Percentiles rank a stretch among this genome's conserved stretches.
Evolutionary conservation across 2,888 invertebrate species (phyloP).

Genomic region (Phengaris arion): DNA sequence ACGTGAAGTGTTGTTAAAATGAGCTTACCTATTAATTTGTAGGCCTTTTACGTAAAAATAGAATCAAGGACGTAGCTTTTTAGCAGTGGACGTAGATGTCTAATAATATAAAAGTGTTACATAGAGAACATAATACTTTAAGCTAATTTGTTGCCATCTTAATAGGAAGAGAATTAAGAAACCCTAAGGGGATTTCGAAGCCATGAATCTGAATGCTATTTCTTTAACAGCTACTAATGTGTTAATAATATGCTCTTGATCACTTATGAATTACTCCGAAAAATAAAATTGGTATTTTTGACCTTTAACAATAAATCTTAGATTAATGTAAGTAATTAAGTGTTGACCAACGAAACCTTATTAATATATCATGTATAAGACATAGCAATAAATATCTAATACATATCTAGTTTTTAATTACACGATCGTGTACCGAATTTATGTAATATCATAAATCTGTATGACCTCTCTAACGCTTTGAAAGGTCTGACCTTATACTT

Average conservation of each 20-base stretch:
- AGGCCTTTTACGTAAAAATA: neutral
- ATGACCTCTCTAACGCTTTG: constrained; percentile 21
- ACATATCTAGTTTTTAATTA: constrained; percentile 17
- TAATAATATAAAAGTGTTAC: neutral
- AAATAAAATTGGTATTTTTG: constrained; percentile 11
- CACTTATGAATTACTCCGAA: neutral
- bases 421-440: constrained; percentile 9
- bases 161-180: neutral
- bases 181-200: neutral
- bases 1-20: neutral
- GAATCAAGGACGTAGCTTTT: neutral
- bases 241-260: constrained; percentile 16
- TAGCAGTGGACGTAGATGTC: neutral
- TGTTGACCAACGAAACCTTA: constrained; percentile 10
- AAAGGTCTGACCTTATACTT: constrained; percentile 11
- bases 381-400: constrained; percentile 1
- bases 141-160: neutral
- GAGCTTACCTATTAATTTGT: neutral
- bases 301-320: constrained; percentile 24
- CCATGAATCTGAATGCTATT: neutral
- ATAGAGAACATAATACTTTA: neutral
- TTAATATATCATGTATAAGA: constrained; percentile 11
- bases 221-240: neutral
- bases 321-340: constrained; percentile 3
- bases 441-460: constrained; percentile 19